phyloP scores from a whole-genome alignment of 2,797 vertebrate species.

The Melopsittacus undulatus region DNA sequence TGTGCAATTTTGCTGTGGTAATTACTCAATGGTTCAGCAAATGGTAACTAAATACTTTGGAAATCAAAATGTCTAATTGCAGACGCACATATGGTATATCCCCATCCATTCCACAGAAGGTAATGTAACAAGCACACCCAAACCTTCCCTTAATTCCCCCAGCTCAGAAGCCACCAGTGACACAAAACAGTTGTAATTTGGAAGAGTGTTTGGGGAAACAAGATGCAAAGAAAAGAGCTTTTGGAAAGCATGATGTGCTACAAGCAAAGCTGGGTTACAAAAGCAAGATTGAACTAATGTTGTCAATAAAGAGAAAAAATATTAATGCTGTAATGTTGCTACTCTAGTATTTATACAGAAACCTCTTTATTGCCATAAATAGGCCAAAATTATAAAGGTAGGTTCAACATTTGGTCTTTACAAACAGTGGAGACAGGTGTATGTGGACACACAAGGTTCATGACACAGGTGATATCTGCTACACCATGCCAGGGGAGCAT shows the following conservation, averaged over 20 bases:
- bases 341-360: not conserved
- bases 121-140: conserved; percentile 67
- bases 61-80: conserved; percentile 76
- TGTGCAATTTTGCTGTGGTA: conserved; percentile 72
- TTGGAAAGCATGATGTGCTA: accelerated
- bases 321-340: not conserved
- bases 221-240: not conserved
- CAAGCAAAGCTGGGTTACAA: accelerated
- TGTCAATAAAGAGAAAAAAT: not conserved
- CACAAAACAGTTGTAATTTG: not conserved
- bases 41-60: conserved; percentile 76
- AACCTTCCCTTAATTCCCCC: conserved; percentile 45
- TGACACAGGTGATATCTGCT: accelerated
- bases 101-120: conserved; percentile 59
- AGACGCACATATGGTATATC: conserved; percentile 61
- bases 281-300: not conserved
- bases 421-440: accelerated
- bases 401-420: not conserved
- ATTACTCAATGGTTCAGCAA: conserved; percentile 78
- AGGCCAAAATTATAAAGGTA: not conserved
- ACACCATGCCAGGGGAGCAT: accelerated
- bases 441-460: not conserved
- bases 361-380: not conserved
- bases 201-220: not conserved
- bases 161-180: not conserved